Evolutionary conservation across 2,113 vertebrate species (phyloP), one percentile per base, ranked within the genome.

Genomic region (Dasyurus viverrinus): DNA sequence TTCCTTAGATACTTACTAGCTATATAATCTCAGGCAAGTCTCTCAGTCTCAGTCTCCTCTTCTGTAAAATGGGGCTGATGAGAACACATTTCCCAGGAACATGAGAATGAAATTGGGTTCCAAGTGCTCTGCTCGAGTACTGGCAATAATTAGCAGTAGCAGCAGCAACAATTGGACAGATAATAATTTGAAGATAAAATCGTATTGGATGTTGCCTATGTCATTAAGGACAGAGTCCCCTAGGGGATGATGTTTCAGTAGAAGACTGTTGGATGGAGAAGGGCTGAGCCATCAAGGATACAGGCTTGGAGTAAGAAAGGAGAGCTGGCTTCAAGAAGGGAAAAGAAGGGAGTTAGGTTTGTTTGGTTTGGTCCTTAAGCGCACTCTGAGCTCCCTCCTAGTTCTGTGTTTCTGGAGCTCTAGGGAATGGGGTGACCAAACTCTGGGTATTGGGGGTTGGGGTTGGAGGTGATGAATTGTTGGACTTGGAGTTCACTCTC

Each of bases 351-450:
- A 68, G 36, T 60, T 60, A 14, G 57, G 0, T 30, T 36, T 3
- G 3, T 36, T 42, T 42, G 3, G 1, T n/a, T 76, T 16, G n/a
- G n/a, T 84, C n/a, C 23, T 19, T 7, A 84, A n/a, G 16, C 42
- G 36, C 0, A 6, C 19, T 42, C n/a, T 8, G 6, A 22, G 36
- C 19, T 42, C n/a, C 16, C 19, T 22, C 42, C n/a, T n/a, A 42
- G 0, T 22, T 22, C n/a, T 2, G 1, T 8, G 16, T 8, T 42
- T 42, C 22, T 2, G 16, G 1, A 19, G 6, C 60, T 19, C 14
- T 6, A 5, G 0, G 68, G 36, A 23, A n/a, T n/a, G 60, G 60
- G 60, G 60, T n/a, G 60, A 84, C 68, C 68, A 84, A 84, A 42
- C 36, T 14, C 60, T 76, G 60, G 36, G 57, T 12, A 30, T 76